Base-by-base conservation (phyloP, 2,113 vertebrate species). In the Sorex araneus region DNA sequence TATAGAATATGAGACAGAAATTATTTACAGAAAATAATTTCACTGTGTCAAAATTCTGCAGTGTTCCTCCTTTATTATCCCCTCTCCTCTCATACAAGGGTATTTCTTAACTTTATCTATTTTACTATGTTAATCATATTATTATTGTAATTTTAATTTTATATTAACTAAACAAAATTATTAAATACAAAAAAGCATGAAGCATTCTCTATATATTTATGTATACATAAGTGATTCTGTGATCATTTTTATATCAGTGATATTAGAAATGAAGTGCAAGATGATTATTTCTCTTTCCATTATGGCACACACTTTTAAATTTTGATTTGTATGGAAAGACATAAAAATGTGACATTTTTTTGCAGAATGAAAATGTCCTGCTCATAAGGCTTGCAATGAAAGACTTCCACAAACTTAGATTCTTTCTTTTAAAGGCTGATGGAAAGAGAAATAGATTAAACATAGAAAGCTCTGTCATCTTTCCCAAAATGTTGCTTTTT, bases 341-440 rank as follows among this genome's bases (percentile, higher is more conserved):
- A 40, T 15, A 3, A 94, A 89, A 63, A n/a, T 2, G 0, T 30
- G 8, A 2, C 0, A 64, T 27, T 69, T 3, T 3, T 40, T 73
- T 78, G 54, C 8, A 30, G 87, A 93, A 45, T 7, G 16, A 4
- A 66, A 86, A n/a, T 50, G 47, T 50, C 47, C 47, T 50, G 47
- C 13, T 36, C 4, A 21, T 10, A 2, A 34, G 28, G 8, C 7
- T 9, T 8, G 79, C 21, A 36, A 36, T 23, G 3, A 15, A 21
- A 70, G 27, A 60, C 3, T 6, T 34, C 4, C 19, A 0, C 50
- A 27, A 30, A 40, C n/a, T n/a, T 71, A 23, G 36, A 16, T 0
- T n/a, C 30, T 85, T 73, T 89, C 36, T 92, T 89, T 84, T 21
- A 16, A 36, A 54, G 28, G 75, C 47, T 89, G 1, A 45, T 74